Evolutionary conservation across 1,140 invertebrate species (phyloP), one percentile per base, ranked within the genome.

Genomic region (Drosophila sturtevanti): DNA sequence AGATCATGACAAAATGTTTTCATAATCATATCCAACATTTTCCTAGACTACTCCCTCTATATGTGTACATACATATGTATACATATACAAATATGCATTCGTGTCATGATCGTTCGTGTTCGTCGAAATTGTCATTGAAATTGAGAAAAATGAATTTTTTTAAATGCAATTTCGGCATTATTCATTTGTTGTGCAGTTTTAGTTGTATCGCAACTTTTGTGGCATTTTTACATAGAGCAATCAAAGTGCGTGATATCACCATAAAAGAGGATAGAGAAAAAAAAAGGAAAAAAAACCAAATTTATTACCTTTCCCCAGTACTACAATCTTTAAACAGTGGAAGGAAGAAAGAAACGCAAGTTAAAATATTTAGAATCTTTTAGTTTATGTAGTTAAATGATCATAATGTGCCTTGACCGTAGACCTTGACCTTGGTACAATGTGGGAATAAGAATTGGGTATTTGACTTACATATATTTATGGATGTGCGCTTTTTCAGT

Each of bases 1-100:
- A 75, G 48, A 75, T 75, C 63, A 61, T 35, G 16, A 35, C 16
- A 27, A 58, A 11, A 9, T 48, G 41, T 18, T 21, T 48, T 48
- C 41, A 48, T 48, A 48, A 48, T 21, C 41, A 44, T 18, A 10
- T 44, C 7, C 9, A 18, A 16, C 16, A 44, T 44, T 16, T 44
- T 6, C 1, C n/a, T 41, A 14, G 6, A 1, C 38, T 16, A 3
- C n/a, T 0, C 12, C 9, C 6, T 1, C 38, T 14, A n/a, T n/a
- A n/a, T n/a, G n/a, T n/a, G n/a, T n/a, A n/a, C n/a, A n/a, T n/a
- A n/a, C n/a, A n/a, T n/a, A n/a, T n/a, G n/a, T n/a, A n/a, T n/a
- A n/a, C n/a, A n/a, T n/a, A n/a, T n/a, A n/a, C 37, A n/a, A n/a
- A 4, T 12, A n/a, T 0, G 4, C 4, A 48, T 44, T 44, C n/a